These are phyloP conservation scores for Cistogaster globosa DNA, from an alignment of 2,888 invertebrate genomes.

Conservation along the genomic window DNA sequence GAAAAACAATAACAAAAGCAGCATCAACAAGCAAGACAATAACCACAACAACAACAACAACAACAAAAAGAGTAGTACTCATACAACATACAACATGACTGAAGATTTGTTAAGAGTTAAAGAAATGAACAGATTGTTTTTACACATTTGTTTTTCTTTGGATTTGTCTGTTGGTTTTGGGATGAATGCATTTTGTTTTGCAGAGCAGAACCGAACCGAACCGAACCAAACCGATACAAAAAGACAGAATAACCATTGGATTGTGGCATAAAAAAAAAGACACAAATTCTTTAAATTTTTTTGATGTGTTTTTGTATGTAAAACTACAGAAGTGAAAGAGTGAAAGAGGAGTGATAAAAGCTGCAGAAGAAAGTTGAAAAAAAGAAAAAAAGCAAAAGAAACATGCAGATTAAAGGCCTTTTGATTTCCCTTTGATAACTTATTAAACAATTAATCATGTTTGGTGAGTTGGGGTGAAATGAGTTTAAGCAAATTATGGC, in stretches of 20 bases:
- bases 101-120: constrained; percentile 68
- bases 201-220: constrained; percentile 57
- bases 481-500: constrained; percentile 61
- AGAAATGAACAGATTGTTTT: constrained; percentile 56
- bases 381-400: background rate
- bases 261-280: constrained; percentile 13
- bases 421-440: constrained; percentile 52
- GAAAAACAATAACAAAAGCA: constrained; percentile 4
- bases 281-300: constrained; percentile 51
- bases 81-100: constrained; percentile 52
- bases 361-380: constrained; percentile 58
- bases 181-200: constrained; percentile 52
- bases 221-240: constrained; percentile 20
- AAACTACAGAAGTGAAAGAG: constrained; percentile 8
- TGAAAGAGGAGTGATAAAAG: background rate
- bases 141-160: constrained; percentile 50
- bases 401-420: background rate
- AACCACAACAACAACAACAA: constrained; percentile 29
- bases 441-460: constrained; percentile 67
- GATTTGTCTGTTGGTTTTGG: constrained; percentile 36
- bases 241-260: constrained; percentile 20
- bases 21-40: constrained; percentile 15
- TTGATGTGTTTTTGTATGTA: constrained; percentile 3
- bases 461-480: constrained; percentile 31
- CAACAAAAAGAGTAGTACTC: constrained; percentile 15